phyloP scores from a whole-genome alignment of 2,888 invertebrate species.

The Rotaria macrura region DNA sequence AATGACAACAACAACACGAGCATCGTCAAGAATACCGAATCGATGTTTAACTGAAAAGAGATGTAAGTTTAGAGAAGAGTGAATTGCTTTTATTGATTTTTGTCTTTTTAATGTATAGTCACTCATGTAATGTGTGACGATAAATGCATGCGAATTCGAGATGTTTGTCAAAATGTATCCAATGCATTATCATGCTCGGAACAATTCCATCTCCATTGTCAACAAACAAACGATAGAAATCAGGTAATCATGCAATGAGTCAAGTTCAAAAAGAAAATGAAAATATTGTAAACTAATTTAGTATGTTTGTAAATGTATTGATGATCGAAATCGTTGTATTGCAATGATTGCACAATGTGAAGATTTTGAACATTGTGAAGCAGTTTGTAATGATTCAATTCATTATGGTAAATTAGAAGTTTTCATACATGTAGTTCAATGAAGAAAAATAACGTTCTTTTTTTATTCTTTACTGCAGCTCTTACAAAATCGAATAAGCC shows the following conservation, averaged over 20 bases:
- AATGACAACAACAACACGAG: neutral
- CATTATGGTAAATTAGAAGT: neutral
- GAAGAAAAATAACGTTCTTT: neutral
- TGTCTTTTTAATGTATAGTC: neutral
- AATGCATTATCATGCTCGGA: neutral
- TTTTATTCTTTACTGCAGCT: neutral
- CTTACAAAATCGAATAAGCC: neutral
- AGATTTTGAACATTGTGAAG: neutral
- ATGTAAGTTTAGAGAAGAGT: neutral
- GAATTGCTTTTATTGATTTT: too few relatives aligned
- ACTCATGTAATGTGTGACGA: neutral
- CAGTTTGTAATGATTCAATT: neutral
- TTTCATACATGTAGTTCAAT: too few relatives aligned
- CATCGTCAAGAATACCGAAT: neutral
- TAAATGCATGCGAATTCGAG: neutral
- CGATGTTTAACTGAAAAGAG: neutral
- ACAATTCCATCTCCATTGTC: neutral
- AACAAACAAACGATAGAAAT: neutral
- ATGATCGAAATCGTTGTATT: neutral
- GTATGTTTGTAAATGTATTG: neutral
- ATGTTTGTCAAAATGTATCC: neutral
- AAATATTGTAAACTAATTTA: neutral
- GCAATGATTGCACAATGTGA: neutral
- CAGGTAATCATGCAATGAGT: neutral
- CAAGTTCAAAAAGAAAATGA: too few relatives aligned